Conservation (phyloP, 2,888 invertebrate genomes). For the Trissoscelio sp. region DNA sequence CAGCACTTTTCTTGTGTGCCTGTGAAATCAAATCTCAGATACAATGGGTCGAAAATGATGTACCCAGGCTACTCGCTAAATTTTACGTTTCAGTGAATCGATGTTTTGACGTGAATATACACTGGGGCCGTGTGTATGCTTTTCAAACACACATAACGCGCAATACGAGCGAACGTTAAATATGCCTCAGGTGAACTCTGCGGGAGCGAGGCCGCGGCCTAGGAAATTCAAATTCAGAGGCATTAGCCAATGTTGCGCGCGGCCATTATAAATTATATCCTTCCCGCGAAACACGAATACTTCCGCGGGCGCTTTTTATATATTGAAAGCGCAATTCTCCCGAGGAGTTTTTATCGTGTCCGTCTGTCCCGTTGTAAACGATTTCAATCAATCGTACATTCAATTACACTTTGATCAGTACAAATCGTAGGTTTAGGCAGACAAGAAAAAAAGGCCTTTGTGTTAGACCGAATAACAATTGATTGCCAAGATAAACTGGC, state of each 20-base stretch:
- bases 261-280: conserved; percentile 45
- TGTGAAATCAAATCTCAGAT: conserved; percentile 45
- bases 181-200: conserved; percentile 46
- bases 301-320: conserved; percentile 6
- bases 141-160: conserved; percentile 35
- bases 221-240: conserved; percentile 41
- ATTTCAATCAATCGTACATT: conserved; percentile 7
- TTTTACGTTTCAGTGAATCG: conserved; percentile 44
- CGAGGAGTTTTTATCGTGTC: background rate
- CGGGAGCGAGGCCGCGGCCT: conserved; percentile 3
- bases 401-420: background rate
- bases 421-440: background rate
- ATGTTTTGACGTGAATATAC: conserved; percentile 44
- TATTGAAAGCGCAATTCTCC: conserved; percentile 10
- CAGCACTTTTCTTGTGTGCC: conserved; percentile 19
- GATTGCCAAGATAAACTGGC: too few species aligned
- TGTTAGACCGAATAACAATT: too few species aligned
- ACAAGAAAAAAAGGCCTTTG: too few species aligned
- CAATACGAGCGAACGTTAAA: conserved; percentile 33
- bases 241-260: conserved; percentile 34
- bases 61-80: conserved; percentile 25
- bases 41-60: conserved; percentile 50
- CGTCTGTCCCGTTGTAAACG: background rate
- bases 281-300: conserved; percentile 2
- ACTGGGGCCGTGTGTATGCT: conserved; percentile 3